Evolutionary conservation across 2,888 invertebrate genomes (phyloP).

Genomic region (Phalera bucephala): DNA sequence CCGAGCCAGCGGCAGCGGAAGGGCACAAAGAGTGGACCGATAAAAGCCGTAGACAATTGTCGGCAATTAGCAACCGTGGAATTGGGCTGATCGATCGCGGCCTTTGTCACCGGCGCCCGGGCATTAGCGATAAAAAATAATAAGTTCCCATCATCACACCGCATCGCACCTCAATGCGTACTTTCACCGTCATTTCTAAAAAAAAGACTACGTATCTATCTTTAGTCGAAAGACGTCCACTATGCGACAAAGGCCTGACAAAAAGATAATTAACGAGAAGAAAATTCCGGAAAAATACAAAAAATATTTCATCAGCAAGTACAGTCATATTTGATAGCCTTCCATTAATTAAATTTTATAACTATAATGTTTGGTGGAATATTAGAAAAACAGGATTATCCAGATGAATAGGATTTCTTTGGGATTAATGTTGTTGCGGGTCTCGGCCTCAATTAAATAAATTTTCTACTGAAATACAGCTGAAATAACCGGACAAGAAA

Average conservation of each 20-base stretch:
- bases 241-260: too few species aligned
- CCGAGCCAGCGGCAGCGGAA: slow-evolving; percentile 33
- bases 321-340: slow-evolving; percentile 8
- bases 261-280: too few species aligned
- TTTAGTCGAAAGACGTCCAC: too few species aligned
- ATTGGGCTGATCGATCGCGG: slow-evolving; percentile 59
- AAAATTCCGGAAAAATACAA: too few species aligned
- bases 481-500: too few species aligned
- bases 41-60: slow-evolving; percentile 62
- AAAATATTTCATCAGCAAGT: too few species aligned
- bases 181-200: not conserved
- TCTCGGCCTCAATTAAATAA: slow-evolving; percentile 5
- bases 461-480: slow-evolving; percentile 10
- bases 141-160: slow-evolving; percentile 22
- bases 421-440: slow-evolving; percentile 7
- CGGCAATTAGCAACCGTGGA: slow-evolving; percentile 63
- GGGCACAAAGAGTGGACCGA: slow-evolving; percentile 55
- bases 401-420: slow-evolving; percentile 6
- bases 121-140: slow-evolving; percentile 56
- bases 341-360: slow-evolving; percentile 15
- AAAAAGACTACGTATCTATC: too few species aligned
- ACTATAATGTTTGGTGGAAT: slow-evolving; percentile 9
- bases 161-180: slow-evolving; percentile 8
- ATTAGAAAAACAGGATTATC: slow-evolving; percentile 18
- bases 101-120: slow-evolving; percentile 45